A percentile compares a stretch with the other conserved stretches of the same genome.
Conservation (phyloP, 2,113 vertebrate species). For the Oncorhynchus gorbuscha region DNA sequence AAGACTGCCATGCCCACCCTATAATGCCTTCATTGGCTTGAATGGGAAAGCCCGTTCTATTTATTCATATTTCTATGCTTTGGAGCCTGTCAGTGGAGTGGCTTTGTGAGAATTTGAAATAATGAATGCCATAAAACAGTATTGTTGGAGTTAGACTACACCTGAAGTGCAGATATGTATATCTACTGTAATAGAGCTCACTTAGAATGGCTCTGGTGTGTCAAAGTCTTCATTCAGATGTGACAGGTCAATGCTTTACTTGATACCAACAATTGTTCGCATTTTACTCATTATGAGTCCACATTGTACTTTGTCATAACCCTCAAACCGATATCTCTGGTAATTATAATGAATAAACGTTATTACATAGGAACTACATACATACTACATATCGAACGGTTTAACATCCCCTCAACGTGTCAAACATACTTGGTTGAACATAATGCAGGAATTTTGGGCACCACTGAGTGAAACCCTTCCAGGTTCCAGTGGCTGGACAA, state of each 20-base stretch:
- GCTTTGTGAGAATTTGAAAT: background rate
- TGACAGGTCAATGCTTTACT: background rate
- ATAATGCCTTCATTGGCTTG: too few species aligned
- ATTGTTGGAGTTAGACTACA: background rate
- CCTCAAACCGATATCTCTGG: background rate
- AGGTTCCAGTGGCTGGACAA: conserved; percentile 32
- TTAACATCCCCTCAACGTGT: conserved; percentile 25
- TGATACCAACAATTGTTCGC: background rate
- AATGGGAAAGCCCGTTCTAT: too few species aligned
- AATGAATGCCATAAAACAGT: background rate
- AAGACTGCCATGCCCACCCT: too few species aligned
- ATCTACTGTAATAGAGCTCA: background rate
- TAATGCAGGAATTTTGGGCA: conserved; percentile 30
- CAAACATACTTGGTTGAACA: conserved; percentile 25
- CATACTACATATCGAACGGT: background rate
- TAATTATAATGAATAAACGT: background rate
- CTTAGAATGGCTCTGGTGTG: background rate
- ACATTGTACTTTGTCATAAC: background rate
- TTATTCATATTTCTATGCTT: too few species aligned
- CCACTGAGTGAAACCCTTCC: conserved; percentile 44
- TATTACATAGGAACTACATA: background rate
- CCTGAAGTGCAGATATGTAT: background rate
- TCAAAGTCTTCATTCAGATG: background rate
- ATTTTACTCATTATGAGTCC: too few species aligned
- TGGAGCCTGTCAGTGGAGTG: background rate